Conservation (phyloP, 1,140 invertebrate genomes). For the Coptotermes formosanus region DNA sequence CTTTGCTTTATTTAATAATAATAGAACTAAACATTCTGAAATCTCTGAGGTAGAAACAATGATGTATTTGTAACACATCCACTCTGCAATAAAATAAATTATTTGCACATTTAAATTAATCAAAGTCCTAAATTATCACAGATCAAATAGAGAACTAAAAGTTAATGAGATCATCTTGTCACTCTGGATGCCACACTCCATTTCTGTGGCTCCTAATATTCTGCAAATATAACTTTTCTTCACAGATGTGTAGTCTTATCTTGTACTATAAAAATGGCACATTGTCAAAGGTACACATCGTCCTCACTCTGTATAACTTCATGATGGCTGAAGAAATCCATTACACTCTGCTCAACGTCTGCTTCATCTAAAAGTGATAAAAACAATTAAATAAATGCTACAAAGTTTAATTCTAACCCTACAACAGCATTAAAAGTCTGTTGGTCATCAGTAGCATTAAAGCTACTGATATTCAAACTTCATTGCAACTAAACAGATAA, state of each 20-base stretch:
- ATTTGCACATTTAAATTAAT: not conserved
- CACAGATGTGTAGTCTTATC: not conserved
- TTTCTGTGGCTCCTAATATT: not conserved
- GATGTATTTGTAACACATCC: no score
- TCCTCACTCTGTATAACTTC: not conserved
- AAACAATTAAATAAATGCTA: no score
- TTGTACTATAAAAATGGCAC: not conserved
- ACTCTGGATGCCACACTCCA: not conserved
- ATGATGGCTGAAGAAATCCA: not conserved
- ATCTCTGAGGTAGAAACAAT: no score
- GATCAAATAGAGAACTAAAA: not conserved
- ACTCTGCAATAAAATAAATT: no score
- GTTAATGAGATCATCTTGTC: not conserved
- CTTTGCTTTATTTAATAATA: no score
- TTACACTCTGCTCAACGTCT: not conserved
- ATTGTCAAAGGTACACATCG: not conserved
- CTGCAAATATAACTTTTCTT: not conserved
- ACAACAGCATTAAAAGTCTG: no score
- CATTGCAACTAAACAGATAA: no score
- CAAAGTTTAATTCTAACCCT: no score
- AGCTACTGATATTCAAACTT: no score
- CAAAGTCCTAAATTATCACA: not conserved
- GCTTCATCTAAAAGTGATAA: conserved; percentile 1
- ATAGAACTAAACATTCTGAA: no score
- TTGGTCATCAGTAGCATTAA: no score